Evolutionary conservation across 2,113 vertebrate species (phyloP), one percentile per base, ranked within the genome.

Genomic region (Tretioscincus oriximinensis): DNA sequence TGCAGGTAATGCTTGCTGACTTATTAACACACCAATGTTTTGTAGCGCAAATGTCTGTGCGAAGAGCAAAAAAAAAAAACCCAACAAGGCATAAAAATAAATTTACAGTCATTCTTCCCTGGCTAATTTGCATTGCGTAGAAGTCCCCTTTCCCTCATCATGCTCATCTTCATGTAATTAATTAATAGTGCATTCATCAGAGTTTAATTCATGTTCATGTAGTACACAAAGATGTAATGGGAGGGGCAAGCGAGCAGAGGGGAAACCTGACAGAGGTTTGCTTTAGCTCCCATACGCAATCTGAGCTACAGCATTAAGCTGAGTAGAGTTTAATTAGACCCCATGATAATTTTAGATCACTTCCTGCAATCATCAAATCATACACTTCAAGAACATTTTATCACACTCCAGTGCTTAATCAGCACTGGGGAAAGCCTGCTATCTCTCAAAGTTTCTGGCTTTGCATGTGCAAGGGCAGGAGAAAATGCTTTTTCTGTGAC

Each of bases 181-280:
- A 94, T 93, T 92, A 91, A 95, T 89, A 89, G 82, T n/a, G 49
- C 77, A 82, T 93, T 94, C 91, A 90, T 92, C 87, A 87, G 84
- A 0, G 77, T 90, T 90, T 92, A 91, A 90, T 93, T 90, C 90
- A 71, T 0, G 87, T 90, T 92, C 92, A 91, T 86, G 83, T 89
- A 81, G 88, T 81, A 88, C 78, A 88, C 82, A 16, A 73, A 79
- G 72, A 83, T 77, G 51, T 35, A 18, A 58, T 47, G 71, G 68
- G 29, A 54, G 78, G 22, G 28, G 63, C 6, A 64, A 66, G 45
- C 81, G 49, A 64, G 85, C 80, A 71, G 81, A 41, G 12, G 84
- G 79, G 63, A 74, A 21, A 24, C 81, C 80, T 16, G 10, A 76
- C 84, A 82, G 85, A 1, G 29, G 79, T 63, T 1, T 72, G 22